Conservation (phyloP, 2,888 invertebrate genomes). For the Drosophila suboccidentalis region DNA sequence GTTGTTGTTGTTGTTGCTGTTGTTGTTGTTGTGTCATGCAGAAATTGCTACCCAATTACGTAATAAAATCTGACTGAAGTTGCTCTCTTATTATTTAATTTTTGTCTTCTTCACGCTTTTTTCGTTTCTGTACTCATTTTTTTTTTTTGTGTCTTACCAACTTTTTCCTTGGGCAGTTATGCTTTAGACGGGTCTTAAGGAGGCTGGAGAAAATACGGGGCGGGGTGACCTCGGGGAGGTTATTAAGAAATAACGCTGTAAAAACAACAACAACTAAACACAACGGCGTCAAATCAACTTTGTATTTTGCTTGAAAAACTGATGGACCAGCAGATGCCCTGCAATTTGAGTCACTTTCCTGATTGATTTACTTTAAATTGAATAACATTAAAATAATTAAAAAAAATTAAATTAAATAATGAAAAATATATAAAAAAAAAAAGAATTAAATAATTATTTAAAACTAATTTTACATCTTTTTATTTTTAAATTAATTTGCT, state of each 20-base stretch:
- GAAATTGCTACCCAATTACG: slow-evolving; percentile 81
- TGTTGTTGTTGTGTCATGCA: slow-evolving; percentile 59
- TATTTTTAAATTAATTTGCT: too few species aligned
- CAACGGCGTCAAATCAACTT: slow-evolving; percentile 76
- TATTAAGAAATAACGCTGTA: slow-evolving; percentile 72
- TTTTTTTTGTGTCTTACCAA: slow-evolving; percentile 12
- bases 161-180: slow-evolving; percentile 25
- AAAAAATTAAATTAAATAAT: too few species aligned
- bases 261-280: slow-evolving; percentile 64
- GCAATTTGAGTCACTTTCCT: not conserved
- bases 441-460: too few species aligned
- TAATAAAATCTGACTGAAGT: slow-evolving; percentile 80
- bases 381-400: too few species aligned
- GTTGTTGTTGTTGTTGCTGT: slow-evolving; percentile 9
- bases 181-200: slow-evolving; percentile 1
- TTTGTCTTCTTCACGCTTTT: slow-evolving; percentile 59
- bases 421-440: too few species aligned
- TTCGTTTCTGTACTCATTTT: slow-evolving; percentile 5
- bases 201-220: not conserved
- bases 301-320: slow-evolving; percentile 41
- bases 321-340: slow-evolving; percentile 23
- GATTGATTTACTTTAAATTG: not conserved
- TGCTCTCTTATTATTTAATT: slow-evolving; percentile 80
- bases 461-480: too few species aligned
- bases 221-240: not conserved